Evolutionary conservation across 2,888 invertebrate genomes (phyloP), one percentile per base, ranked within the genome.

Genomic region (Agrochola circellaris): DNA sequence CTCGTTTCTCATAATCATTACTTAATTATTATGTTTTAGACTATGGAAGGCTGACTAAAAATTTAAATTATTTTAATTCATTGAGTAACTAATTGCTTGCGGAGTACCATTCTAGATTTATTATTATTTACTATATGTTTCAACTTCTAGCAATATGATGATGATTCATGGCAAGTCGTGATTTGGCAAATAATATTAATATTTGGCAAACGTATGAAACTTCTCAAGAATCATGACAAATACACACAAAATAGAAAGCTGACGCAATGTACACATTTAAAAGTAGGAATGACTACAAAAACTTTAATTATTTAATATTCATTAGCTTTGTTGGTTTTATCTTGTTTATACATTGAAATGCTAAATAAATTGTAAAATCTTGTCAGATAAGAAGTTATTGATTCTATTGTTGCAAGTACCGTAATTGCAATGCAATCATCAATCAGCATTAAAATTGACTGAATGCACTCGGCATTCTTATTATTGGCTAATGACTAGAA

Each of bases 101-200:
- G 26, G 58, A 67, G 30, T 67, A 20, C 7, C 38, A 64, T 58
- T 78, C 26, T 17, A 34, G 8, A n/a, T 15, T 48, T 38, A 17
- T 8, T 38, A 17, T 8, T 62, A 17, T 23, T 75, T 58, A 81
- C 5, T 23, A 34, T 51, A 58, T 2, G 5, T 65, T 64, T 30
- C n/a, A 58, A 42, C 11, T 81, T 73, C 45, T 23, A 13, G 51
- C 58, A 58, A n/a, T 23, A 13, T 17, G 17, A 45, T 23, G 26
- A 48, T 76, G 61, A 82, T 56, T 58, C 66, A 61, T 67, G 17
- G 23, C 17, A 26, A 45, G 23, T 73, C 30, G 56, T 75, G 62
- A 75, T 73, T 74, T 70, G 26, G 13, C 71, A 54, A 45, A 64
- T 70, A 17, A 26, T 42, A 56, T 54, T 23, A 42, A 2, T 42